Conservation (phyloP, 2,888 invertebrate species). For the Agriotes lineatus region DNA sequence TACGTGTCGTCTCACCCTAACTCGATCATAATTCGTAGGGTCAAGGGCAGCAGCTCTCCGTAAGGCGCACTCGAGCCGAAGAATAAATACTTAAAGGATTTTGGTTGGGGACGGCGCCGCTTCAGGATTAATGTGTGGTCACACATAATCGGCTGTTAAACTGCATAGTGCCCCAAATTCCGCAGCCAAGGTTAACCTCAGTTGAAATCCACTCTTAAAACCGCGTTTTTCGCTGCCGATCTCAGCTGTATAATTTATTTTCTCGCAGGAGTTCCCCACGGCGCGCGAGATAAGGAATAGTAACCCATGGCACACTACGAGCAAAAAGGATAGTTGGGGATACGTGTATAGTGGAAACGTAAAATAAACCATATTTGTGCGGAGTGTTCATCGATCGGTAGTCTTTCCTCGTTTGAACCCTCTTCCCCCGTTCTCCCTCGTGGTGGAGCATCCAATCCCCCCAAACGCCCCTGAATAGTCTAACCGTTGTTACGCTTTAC, state of each 20-base stretch:
- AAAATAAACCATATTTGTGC: constrained; percentile 58
- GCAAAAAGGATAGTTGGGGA: constrained; percentile 42
- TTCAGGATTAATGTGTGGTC: constrained; percentile 9
- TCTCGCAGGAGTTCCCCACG: constrained; percentile 23
- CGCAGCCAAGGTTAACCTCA: constrained; percentile 46
- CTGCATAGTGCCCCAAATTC: constrained; percentile 31
- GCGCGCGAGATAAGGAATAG: constrained; percentile 23
- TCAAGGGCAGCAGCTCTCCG: constrained; percentile 10
- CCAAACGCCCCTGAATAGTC: constrained; percentile 52
- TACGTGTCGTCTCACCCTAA: constrained; percentile 1
- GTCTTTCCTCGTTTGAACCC: constrained; percentile 53
- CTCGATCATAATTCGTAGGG: constrained; percentile 10
- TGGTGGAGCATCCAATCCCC: constrained; percentile 52
- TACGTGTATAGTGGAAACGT: constrained; percentile 53
- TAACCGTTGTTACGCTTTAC: constrained; percentile 51
- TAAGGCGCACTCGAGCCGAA: not conserved
- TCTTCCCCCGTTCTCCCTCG: constrained; percentile 46
- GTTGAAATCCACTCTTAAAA: constrained; percentile 46
- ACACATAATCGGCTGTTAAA: constrained; percentile 34
- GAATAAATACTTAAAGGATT: not conserved
- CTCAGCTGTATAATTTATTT: constrained; percentile 42
- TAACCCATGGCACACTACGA: constrained; percentile 22
- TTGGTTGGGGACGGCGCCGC: not conserved
- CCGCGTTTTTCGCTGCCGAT: constrained; percentile 39
- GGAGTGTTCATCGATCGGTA: constrained; percentile 58